Evolutionary conservation across 2,888 invertebrate species (phyloP).

Genomic region (Tipula lateralis): DNA sequence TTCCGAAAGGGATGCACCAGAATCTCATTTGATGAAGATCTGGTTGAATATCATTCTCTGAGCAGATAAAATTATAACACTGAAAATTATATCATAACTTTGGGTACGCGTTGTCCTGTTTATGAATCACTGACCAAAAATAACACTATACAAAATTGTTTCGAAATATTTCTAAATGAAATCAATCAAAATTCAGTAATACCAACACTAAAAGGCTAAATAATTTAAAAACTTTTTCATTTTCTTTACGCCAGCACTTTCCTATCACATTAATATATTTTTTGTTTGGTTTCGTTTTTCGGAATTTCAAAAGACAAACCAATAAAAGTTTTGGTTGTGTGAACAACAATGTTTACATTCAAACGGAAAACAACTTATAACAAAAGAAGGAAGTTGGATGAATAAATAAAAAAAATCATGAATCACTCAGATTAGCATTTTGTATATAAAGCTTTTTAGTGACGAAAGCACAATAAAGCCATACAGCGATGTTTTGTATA

Average conservation of each 20-base stretch:
- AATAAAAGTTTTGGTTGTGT: not conserved
- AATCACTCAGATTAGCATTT: not conserved
- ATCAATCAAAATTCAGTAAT: not conserved
- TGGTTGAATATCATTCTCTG: no score
- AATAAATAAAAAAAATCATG: not conserved
- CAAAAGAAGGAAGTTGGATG: not conserved
- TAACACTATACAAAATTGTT: not conserved
- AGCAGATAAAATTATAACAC: no score
- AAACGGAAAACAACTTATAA: not conserved
- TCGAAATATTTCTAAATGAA: not conserved
- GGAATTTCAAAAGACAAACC: not conserved
- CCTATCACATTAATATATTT: not conserved
- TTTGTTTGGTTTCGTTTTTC: not conserved
- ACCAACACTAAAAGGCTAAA: not conserved
- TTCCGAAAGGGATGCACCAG: no score
- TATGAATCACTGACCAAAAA: not conserved
- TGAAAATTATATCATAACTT: no score
- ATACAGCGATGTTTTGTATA: not conserved
- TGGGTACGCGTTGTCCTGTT: not conserved
- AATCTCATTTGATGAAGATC: no score
- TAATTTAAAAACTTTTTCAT: constrained; percentile 2
- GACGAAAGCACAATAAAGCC: not conserved
- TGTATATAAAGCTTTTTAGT: not conserved
- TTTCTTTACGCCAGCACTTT: not conserved
- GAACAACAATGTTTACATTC: not conserved